Evolutionary conservation across 1,140 invertebrate species (phyloP).

Genomic region (Atta cephalotes): DNA sequence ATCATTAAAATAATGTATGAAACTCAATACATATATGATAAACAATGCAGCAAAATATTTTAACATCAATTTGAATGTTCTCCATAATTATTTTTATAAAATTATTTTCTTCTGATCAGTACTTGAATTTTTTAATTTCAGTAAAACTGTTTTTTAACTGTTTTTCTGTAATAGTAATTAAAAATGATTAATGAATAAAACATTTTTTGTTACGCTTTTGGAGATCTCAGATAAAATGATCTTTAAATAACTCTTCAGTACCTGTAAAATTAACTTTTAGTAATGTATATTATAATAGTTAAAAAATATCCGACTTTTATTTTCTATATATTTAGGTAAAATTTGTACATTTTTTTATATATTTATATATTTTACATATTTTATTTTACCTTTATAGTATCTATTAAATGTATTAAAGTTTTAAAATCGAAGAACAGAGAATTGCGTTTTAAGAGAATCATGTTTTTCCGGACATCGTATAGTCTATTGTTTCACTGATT

Average conservation of each 20-base stretch:
- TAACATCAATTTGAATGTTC: no score
- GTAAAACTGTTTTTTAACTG: no score
- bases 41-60: no score
- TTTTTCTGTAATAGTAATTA: background rate
- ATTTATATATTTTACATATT: background rate
- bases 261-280: background rate
- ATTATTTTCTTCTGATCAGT: no score
- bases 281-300: background rate
- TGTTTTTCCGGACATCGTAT: background rate
- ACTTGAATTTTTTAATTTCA: no score
- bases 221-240: background rate
- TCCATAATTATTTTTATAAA: no score
- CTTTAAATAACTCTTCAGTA: background rate
- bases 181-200: background rate
- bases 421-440: background rate
- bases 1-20: no score
- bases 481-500: constrained; percentile 30
- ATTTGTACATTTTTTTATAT: background rate
- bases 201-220: background rate
- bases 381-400: background rate
- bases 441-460: background rate
- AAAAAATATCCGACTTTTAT: constrained; percentile 5
- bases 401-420: background rate
- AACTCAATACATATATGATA: no score
- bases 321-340: background rate